Conservation (phyloP, 2,888 invertebrate genomes). For the Pelosia muscerda region DNA sequence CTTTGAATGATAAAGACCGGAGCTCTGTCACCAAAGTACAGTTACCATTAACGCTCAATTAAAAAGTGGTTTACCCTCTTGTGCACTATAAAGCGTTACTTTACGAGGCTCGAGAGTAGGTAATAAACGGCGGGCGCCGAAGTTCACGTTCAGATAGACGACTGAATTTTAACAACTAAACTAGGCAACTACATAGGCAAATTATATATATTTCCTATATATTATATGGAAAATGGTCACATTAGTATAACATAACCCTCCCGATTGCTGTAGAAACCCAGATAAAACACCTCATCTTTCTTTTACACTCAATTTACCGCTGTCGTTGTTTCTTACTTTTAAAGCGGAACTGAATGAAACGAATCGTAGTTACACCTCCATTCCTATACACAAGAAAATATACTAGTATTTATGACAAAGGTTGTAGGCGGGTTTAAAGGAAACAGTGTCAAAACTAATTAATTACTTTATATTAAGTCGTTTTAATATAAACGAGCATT, state of each 20-base stretch:
- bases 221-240: too few species aligned
- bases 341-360: slow-evolving; percentile 39
- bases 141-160: slow-evolving; percentile 68
- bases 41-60: slow-evolving; percentile 71
- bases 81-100: slow-evolving; percentile 66
- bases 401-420: slow-evolving; percentile 44
- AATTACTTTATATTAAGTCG: slow-evolving; percentile 77
- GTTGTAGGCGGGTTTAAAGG: slow-evolving; percentile 64
- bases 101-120: slow-evolving; percentile 63
- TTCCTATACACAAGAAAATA: slow-evolving; percentile 46
- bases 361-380: slow-evolving; percentile 27
- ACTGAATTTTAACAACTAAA: slow-evolving; percentile 66
- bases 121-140: slow-evolving; percentile 62
- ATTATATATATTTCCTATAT: slow-evolving; percentile 50
- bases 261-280: slow-evolving; percentile 25
- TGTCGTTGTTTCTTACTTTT: slow-evolving; percentile 44
- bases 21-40: slow-evolving; percentile 53
- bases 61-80: slow-evolving; percentile 69
- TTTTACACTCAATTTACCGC: slow-evolving; percentile 50
- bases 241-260: slow-evolving; percentile 34
- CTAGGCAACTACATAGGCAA: slow-evolving; percentile 57
- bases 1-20: slow-evolving; percentile 34
- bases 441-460: slow-evolving; percentile 69
- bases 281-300: slow-evolving; percentile 52
- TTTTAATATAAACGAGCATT: slow-evolving; percentile 78